These are phyloP conservation scores for Erethizon dorsatum DNA, from an alignment of 2,797 vertebrate genomes.

Conservation along the genomic window DNA sequence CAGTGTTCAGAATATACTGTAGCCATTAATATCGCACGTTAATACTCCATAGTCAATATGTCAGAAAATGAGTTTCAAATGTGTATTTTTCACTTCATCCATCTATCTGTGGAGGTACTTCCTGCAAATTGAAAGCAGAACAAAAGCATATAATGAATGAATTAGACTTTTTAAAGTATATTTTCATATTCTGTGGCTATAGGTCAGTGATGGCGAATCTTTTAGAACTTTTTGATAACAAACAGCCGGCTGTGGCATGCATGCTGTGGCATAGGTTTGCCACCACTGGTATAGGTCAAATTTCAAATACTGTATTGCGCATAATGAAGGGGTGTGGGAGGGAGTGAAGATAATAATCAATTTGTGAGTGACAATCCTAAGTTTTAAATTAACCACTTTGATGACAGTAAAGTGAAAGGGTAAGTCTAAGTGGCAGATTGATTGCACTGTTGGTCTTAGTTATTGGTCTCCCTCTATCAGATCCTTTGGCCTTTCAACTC, in stretches of 20 bases:
- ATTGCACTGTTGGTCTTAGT: neutral
- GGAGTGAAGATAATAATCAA: neutral
- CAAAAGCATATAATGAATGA: neutral
- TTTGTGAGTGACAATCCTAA: neutral
- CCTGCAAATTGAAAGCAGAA: neutral
- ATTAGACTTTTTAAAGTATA: neutral
- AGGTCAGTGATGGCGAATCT: neutral
- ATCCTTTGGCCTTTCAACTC: neutral
- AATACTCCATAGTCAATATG: slow-evolving; percentile 5
- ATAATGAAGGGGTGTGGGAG: neutral
- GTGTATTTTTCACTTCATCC: neutral
- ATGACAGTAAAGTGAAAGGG: neutral
- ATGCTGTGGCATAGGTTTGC: neutral
- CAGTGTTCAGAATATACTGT: neutral
- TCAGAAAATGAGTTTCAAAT: slow-evolving; percentile 57
- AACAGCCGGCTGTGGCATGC: neutral
- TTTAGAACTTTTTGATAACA: neutral
- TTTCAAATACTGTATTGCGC: neutral
- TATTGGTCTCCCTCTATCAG: neutral
- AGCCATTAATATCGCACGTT: neutral
- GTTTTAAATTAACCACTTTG: slow-evolving; percentile 27
- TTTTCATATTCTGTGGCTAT: neutral
- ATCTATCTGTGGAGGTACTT: neutral
- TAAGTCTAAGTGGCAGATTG: neutral
- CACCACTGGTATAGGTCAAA: neutral